Evolutionary conservation across 1,140 invertebrate species (phyloP).

Genomic region (Orussus abietinus): DNA sequence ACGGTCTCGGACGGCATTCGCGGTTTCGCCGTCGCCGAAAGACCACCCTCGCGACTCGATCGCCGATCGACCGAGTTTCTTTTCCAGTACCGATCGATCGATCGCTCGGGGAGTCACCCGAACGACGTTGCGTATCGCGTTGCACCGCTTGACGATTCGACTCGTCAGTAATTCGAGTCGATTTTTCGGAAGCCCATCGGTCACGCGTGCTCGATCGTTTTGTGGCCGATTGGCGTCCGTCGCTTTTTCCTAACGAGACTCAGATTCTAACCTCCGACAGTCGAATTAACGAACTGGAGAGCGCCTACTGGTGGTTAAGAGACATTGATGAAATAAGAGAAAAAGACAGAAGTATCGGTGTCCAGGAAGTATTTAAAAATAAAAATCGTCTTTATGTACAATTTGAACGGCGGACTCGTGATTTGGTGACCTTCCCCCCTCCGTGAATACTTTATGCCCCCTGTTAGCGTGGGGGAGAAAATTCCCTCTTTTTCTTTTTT

Average conservation of each 20-base stretch:
- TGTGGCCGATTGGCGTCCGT: no score
- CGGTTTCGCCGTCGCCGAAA: no score
- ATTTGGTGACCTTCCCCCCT: neutral
- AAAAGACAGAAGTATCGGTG: conserved; percentile 45
- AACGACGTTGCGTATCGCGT: no score
- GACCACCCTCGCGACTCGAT: no score
- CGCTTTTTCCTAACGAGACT: conserved; percentile 12
- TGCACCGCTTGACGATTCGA: no score
- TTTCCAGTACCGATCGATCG: no score
- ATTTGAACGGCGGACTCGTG: conserved; percentile 26
- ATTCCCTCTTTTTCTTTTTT: conserved; percentile 4
- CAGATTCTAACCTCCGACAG: conserved; percentile 11
- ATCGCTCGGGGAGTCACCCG: no score
- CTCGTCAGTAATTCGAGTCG: no score
- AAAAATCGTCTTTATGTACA: conserved; percentile 51
- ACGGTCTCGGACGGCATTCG: no score
- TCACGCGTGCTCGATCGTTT: no score
- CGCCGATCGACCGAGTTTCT: no score
- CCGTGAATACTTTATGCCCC: neutral
- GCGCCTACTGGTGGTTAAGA: conserved; percentile 13
- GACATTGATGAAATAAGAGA: conserved; percentile 18
- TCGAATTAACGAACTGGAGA: conserved; percentile 17
- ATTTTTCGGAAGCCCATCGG: no score
- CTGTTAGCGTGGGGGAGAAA: conserved; percentile 4
- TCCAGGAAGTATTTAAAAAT: conserved; percentile 50